Conservation (phyloP, 2,888 invertebrate genomes). For the Tiliacea aurago region DNA sequence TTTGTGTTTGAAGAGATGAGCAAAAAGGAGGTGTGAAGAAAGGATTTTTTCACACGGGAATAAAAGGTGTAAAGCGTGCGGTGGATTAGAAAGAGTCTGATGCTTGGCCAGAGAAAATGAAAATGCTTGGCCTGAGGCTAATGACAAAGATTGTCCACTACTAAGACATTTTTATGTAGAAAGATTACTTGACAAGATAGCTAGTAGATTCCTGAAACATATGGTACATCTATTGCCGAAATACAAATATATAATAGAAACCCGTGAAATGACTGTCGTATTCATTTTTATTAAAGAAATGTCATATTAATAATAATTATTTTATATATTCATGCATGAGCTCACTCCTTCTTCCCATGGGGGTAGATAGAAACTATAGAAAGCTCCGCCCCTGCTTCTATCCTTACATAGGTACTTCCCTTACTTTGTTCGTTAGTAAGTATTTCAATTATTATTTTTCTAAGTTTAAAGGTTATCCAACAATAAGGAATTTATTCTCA, state of each 20-base stretch:
- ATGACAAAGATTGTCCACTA: neutral
- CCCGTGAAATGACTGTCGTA: neutral
- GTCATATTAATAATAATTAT: too few species aligned
- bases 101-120: constrained; percentile 6
- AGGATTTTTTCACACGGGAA: constrained; percentile 13
- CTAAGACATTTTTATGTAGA: neutral
- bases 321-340: too few species aligned
- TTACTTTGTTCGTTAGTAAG: too few species aligned
- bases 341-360: too few species aligned
- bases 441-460: neutral
- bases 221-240: too few species aligned
- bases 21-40: constrained; percentile 25
- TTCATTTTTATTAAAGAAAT: neutral
- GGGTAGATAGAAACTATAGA: too few species aligned
- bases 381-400: too few species aligned
- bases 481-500: neutral
- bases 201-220: too few species aligned
- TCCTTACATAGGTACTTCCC: neutral
- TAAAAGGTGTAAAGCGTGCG: constrained; percentile 11
- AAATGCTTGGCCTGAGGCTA: neutral
- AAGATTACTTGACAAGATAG: too few species aligned
- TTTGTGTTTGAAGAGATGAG: constrained; percentile 35
- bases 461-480: neutral
- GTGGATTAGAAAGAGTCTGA: constrained; percentile 12
- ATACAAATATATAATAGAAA: too few species aligned